phyloP scores from a whole-genome alignment of 2,113 vertebrate species.

The Pseudopipra pipra region DNA sequence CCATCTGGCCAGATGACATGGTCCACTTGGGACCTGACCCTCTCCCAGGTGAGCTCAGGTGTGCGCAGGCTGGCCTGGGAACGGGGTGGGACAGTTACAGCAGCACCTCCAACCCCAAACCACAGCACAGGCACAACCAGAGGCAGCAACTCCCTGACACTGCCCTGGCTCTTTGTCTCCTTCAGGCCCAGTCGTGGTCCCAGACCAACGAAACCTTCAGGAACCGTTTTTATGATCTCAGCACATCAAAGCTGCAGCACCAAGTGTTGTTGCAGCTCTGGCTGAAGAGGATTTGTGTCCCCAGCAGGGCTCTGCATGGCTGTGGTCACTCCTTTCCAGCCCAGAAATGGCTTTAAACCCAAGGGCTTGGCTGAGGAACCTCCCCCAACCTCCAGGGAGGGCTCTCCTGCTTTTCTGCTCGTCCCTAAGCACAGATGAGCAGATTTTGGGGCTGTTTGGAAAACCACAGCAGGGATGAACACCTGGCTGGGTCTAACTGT shows the following conservation, averaged over 20 bases:
- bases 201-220: neutral
- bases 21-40: constrained; percentile 96
- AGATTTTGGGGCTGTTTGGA: neutral
- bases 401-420: neutral
- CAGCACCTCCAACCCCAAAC: neutral
- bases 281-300: neutral
- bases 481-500: neutral
- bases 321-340: neutral
- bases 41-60: constrained; percentile 96
- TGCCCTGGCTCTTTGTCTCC: rapidly evolving
- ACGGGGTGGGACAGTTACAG: rapidly evolving
- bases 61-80: constrained; percentile 92
- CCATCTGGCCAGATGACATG: constrained; percentile 98
- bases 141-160: neutral
- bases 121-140: rapidly evolving
- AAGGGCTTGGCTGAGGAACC: rapidly evolving
- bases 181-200: rapidly evolving
- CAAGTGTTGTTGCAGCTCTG: rapidly evolving
- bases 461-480: rapidly evolving
- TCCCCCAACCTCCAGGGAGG: neutral
- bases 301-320: neutral
- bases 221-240: neutral
- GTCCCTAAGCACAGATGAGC: neutral
- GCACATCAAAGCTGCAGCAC: neutral
- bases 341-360: rapidly evolving